A percentile compares a stretch with the other conserved stretches of the same genome.
Conservation (phyloP, 2,113 vertebrate genomes). For the Sphaerodactylus townsendi region DNA sequence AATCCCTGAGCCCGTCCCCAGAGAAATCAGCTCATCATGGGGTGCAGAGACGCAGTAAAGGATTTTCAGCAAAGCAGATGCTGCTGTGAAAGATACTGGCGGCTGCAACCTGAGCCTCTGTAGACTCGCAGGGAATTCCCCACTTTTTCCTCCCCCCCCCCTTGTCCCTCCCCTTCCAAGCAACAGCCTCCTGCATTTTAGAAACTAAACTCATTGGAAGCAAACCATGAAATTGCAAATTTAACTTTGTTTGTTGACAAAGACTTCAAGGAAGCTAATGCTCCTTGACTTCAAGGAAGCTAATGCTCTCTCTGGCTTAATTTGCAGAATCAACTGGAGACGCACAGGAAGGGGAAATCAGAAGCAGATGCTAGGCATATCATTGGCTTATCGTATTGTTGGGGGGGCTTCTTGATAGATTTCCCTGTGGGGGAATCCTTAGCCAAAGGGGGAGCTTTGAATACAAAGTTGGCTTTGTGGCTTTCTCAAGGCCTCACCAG, state of each 20-base stretch:
- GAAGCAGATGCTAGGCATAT: neutral
- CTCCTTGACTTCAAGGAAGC: conserved; percentile 13
- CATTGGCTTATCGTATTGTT: neutral
- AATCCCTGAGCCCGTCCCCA: neutral
- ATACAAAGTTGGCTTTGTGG: neutral
- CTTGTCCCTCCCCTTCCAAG: neutral
- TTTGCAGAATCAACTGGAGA: neutral
- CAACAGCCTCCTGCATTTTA: conserved; percentile 47
- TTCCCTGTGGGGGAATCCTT: neutral
- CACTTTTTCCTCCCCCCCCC: neutral
- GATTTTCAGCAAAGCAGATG: neutral
- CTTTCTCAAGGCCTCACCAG: neutral
- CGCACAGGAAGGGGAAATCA: neutral
- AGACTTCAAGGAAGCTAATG: neutral
- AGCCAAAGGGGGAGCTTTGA: neutral
- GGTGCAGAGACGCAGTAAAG: neutral
- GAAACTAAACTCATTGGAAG: conserved; percentile 64
- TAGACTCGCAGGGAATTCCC: neutral
- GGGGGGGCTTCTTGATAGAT: neutral
- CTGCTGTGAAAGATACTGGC: neutral
- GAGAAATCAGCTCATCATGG: conserved; percentile 14
- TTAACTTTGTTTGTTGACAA: conserved; percentile 60
- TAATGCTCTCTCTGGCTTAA: neutral
- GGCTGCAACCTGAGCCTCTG: neutral
- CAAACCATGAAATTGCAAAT: conserved; percentile 69